phyloP scores from a whole-genome alignment of 2,113 vertebrate species.

The Rhabdomys dilectus region DNA sequence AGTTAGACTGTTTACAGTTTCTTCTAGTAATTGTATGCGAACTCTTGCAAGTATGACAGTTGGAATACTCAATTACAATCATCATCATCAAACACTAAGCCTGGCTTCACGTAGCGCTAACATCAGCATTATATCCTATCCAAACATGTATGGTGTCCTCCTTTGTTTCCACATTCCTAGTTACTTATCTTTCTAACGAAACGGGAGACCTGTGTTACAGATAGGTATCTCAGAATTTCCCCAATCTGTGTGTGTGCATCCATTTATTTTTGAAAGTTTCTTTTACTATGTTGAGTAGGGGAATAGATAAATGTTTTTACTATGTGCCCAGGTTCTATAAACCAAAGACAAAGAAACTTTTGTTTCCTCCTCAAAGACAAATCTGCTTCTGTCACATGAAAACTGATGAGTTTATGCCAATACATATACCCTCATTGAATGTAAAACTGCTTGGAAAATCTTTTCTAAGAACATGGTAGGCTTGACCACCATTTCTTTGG shows the following conservation, averaged over 20 bases:
- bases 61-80: neutral
- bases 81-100: neutral
- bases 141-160: neutral
- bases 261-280: neutral
- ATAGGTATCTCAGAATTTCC: neutral
- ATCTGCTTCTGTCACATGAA: conserved; percentile 31
- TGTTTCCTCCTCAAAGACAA: neutral
- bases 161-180: neutral
- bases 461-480: no score
- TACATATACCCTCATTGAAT: neutral
- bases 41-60: neutral
- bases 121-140: neutral
- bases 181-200: conserved; percentile 16
- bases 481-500: neutral
- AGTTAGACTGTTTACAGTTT: neutral
- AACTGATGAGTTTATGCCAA: neutral
- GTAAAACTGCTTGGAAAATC: neutral
- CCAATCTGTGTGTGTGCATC: neutral
- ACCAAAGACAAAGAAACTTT: neutral
- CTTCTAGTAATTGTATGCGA: neutral
- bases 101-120: neutral
- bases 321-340: neutral
- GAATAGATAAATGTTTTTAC: neutral
- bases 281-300: neutral
- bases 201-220: neutral